Evolutionary conservation across 2,797 vertebrate genomes (phyloP).

Genomic region (Enteromius viviparus): DNA sequence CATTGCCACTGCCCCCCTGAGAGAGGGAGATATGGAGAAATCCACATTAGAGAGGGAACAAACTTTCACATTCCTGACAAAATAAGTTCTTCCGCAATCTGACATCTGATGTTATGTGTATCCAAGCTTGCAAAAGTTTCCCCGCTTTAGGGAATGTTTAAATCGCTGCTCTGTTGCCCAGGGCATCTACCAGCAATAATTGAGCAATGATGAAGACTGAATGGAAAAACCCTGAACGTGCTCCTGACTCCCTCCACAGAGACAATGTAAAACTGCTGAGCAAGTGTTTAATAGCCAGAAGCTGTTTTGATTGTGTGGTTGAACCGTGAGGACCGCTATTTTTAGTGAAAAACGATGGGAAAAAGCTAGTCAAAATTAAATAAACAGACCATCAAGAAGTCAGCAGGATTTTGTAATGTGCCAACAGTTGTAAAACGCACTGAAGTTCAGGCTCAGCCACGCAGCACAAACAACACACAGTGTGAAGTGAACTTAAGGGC

Average conservation of each 20-base stretch:
- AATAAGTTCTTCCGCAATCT: slow-evolving; percentile 37
- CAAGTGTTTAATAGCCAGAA: slow-evolving; percentile 44
- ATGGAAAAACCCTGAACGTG: slow-evolving; percentile 17
- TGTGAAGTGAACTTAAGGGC: slow-evolving; percentile 21
- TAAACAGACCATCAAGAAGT: slow-evolving; percentile 13
- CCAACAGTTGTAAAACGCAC: not conserved
- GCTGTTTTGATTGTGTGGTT: slow-evolving; percentile 9
- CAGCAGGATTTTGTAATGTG: not conserved
- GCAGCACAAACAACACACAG: slow-evolving; percentile 6
- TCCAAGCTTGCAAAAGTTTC: slow-evolving; percentile 22
- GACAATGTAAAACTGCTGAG: slow-evolving; percentile 34
- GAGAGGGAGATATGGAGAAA: not conserved
- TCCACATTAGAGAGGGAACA: not conserved
- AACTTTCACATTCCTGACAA: slow-evolving; percentile 3
- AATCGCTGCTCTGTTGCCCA: slow-evolving; percentile 22
- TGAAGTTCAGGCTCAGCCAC: slow-evolving; percentile 18
- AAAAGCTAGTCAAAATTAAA: not conserved
- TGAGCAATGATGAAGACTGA: slow-evolving; percentile 32
- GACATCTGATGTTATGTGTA: slow-evolving; percentile 29
- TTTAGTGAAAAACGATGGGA: not conserved
- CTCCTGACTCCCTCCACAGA: slow-evolving; percentile 23
- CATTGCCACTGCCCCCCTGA: not conserved
- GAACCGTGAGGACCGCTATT: not conserved
- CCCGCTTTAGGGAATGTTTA: slow-evolving; percentile 36
- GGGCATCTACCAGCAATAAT: slow-evolving; percentile 34